phyloP scores from a whole-genome alignment of 2,113 vertebrate genomes.

The Butorides virescens region DNA sequence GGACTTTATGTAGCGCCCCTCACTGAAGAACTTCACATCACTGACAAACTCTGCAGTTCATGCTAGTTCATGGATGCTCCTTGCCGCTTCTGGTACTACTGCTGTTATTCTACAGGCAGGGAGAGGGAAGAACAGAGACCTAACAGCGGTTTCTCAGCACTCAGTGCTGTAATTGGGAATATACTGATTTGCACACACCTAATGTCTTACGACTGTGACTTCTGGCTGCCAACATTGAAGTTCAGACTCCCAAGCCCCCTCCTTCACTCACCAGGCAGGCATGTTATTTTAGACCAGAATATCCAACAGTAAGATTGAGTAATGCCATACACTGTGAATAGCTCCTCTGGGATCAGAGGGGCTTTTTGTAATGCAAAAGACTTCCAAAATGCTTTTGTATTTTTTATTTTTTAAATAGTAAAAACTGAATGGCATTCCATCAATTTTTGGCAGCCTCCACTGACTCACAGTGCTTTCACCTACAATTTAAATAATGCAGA shows the following conservation, averaged over 20 bases:
- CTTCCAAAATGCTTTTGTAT: not conserved
- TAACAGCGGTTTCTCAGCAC: not conserved
- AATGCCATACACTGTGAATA: not conserved
- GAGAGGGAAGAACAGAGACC: not conserved
- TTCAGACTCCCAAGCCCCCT: not conserved
- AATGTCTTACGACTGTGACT: not conserved
- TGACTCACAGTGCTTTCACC: not conserved
- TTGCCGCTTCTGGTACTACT: not conserved
- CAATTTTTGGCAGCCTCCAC: not conserved
- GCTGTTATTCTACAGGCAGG: not conserved
- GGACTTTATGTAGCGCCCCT: not conserved
- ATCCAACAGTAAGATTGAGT: not conserved
- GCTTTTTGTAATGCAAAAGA: not conserved
- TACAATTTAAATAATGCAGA: conserved; percentile 26
- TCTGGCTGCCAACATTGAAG: not conserved
- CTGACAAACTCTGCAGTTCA: not conserved
- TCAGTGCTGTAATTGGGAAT: not conserved
- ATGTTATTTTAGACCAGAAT: not conserved
- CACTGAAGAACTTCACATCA: not conserved
- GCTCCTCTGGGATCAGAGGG: not conserved
- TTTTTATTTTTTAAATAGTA: not conserved
- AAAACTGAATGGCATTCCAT: not conserved
- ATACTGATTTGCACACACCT: not conserved
- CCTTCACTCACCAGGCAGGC: not conserved
- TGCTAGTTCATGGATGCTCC: not conserved